These are phyloP conservation scores for Ametastegia equiseti DNA, from an alignment of 2,888 invertebrate genomes.

Conservation along the genomic window DNA sequence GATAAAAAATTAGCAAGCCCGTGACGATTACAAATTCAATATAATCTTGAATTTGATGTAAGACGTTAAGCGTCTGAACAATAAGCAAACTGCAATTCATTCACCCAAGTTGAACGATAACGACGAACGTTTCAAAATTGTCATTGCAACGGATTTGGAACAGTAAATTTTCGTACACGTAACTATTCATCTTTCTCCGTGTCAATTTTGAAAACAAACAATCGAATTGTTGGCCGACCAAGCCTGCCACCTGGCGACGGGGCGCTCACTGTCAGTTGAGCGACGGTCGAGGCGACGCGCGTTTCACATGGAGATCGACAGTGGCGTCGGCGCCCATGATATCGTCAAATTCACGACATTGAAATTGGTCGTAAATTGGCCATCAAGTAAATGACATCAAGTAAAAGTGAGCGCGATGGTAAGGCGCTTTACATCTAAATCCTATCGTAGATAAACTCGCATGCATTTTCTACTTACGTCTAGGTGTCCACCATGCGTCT, in stretches of 20 bases:
- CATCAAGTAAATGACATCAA: neutral
- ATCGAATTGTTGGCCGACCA: neutral
- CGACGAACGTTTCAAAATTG: too few species aligned
- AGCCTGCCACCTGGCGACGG: conserved; percentile 19
- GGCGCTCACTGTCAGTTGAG: conserved; percentile 12
- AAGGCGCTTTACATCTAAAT: neutral
- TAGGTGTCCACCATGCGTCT: conserved; percentile 73
- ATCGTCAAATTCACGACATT: neutral
- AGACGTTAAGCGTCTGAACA: too few species aligned
- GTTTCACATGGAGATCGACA: neutral
- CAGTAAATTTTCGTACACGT: too few species aligned
- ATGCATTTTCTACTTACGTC: conserved; percentile 70
- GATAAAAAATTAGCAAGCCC: too few species aligned
- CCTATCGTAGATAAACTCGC: neutral
- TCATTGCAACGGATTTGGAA: too few species aligned
- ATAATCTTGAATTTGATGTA: too few species aligned
- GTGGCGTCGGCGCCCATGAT: conserved; percentile 22
- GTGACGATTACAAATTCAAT: too few species aligned
- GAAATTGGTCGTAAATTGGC: neutral
- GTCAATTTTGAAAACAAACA: neutral
- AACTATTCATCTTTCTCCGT: too few species aligned
- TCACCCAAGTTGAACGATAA: too few species aligned
- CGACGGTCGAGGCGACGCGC: conserved; percentile 7
- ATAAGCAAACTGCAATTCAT: too few species aligned
- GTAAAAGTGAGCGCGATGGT: neutral